Conservation (phyloP, 2,888 invertebrate genomes). For the Loripinus fragilis region DNA sequence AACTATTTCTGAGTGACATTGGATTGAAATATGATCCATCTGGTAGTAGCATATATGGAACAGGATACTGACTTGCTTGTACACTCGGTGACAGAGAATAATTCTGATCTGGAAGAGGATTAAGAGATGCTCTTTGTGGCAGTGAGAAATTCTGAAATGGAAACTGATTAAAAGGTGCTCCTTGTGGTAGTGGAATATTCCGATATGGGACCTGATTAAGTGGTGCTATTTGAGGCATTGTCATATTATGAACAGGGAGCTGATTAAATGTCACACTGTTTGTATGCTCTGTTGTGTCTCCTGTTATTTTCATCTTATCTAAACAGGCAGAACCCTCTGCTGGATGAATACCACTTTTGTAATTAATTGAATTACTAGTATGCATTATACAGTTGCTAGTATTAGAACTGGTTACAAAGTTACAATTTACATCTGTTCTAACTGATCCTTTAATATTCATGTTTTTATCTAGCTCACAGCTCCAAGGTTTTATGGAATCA, state of each 20-base stretch:
- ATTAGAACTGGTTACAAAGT: neutral
- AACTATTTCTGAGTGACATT: too few relatives aligned
- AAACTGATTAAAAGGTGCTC: neutral
- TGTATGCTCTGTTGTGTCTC: neutral
- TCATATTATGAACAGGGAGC: neutral
- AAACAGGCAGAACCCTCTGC: neutral
- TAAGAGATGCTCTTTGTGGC: neutral
- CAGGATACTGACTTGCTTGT: too few relatives aligned
- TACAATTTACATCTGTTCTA: neutral
- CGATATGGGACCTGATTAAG: neutral
- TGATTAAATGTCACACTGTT: neutral
- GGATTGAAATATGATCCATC: too few relatives aligned
- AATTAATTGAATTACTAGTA: neutral
- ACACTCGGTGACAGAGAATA: neutral
- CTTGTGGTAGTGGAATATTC: neutral
- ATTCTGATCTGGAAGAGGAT: neutral
- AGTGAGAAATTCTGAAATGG: neutral
- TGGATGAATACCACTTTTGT: neutral
- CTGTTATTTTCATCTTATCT: neutral
- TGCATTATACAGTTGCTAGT: too few relatives aligned
- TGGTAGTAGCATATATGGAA: too few relatives aligned
- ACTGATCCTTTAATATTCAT: neutral
- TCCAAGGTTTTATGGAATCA: neutral
- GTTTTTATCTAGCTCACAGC: neutral
- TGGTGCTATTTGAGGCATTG: neutral